phyloP scores from a whole-genome alignment of 2,113 vertebrate species.

The Equus przewalskii region DNA sequence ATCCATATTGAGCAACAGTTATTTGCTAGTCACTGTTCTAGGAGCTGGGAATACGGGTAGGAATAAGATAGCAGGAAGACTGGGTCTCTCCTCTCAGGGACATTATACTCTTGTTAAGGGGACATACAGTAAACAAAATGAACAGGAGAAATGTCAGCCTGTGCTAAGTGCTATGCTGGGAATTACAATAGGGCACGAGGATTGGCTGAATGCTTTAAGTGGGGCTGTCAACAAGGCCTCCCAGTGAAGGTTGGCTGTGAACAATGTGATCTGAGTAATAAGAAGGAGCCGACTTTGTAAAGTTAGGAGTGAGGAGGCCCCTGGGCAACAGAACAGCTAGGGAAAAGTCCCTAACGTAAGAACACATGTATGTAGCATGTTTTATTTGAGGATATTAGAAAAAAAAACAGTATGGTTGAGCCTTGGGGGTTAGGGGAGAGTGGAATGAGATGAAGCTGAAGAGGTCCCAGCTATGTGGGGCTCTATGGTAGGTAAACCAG shows the following conservation, averaged over 20 bases:
- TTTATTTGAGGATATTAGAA: background rate
- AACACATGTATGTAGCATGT: background rate
- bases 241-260: background rate
- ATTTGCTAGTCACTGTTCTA: background rate
- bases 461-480: background rate
- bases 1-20: background rate
- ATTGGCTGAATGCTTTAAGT: background rate
- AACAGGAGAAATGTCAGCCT: background rate
- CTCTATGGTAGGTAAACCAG: background rate
- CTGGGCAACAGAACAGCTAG: background rate
- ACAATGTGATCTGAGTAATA: background rate
- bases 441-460: background rate
- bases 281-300: background rate
- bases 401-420: background rate
- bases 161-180: background rate
- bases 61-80: background rate
- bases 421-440: background rate
- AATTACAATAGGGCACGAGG: background rate
- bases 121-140: background rate
- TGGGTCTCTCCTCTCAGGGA: background rate
- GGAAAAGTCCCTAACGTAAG: background rate
- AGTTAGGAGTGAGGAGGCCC: background rate
- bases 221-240: background rate
- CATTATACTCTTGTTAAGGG: background rate
- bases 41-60: background rate